Percentiles rank a stretch among this genome's conserved stretches.
These are phyloP conservation scores for Uropsilus gracilis DNA, from an alignment of 2,113 vertebrate genomes.

Conservation along the genomic window DNA sequence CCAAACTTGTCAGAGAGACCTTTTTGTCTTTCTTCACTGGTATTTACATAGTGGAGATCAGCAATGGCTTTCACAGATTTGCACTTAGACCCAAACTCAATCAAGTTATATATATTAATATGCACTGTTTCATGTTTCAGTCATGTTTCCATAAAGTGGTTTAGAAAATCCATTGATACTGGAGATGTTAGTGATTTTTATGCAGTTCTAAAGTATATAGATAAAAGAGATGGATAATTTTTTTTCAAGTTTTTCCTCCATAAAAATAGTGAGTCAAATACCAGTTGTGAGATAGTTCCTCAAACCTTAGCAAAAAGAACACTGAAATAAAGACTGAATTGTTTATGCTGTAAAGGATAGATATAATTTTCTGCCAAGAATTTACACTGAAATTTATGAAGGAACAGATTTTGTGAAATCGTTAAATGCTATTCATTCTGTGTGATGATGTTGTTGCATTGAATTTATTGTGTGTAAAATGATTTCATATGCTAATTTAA, in stretches of 20 bases:
- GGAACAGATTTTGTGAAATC: slow-evolving; percentile 68
- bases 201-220: background rate
- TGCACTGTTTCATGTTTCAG: background rate
- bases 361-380: slow-evolving; percentile 53
- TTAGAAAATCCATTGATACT: background rate
- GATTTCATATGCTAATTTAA: slow-evolving; percentile 59
- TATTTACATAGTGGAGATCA: background rate
- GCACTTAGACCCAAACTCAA: background rate
- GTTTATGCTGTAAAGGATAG: background rate
- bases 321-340: background rate
- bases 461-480: slow-evolving; percentile 62
- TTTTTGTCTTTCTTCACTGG: background rate
- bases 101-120: background rate
- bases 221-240: background rate
- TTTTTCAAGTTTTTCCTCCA: background rate
- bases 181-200: background rate
- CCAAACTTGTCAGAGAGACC: fast-evolving
- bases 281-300: background rate
- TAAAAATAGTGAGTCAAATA: background rate
- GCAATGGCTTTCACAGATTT: background rate
- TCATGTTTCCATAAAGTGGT: background rate
- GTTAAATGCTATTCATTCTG: slow-evolving; percentile 64
- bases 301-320: background rate
- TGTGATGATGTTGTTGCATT: background rate
- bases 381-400: slow-evolving; percentile 33